Evolutionary conservation across 2,113 vertebrate genomes (phyloP).

Genomic region (Grammomys surdaster): DNA sequence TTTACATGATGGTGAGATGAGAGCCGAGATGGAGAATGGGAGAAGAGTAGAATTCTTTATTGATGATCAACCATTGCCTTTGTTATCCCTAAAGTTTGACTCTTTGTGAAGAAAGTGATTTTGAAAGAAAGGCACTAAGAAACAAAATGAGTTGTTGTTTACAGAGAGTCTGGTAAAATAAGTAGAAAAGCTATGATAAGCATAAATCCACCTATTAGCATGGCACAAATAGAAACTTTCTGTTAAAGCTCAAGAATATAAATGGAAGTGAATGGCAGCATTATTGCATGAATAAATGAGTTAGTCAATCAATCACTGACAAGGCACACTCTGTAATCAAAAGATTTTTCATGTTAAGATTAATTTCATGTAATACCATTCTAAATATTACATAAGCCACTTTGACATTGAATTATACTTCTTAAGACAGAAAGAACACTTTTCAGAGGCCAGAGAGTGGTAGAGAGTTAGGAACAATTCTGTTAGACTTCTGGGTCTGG

Average conservation of each 20-base stretch:
- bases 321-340: slow-evolving; percentile 87
- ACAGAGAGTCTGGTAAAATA: slow-evolving; percentile 38
- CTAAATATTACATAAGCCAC: slow-evolving; percentile 90
- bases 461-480: slow-evolving; percentile 63
- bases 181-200: slow-evolving; percentile 70
- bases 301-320: slow-evolving; percentile 89
- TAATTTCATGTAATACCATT: slow-evolving; percentile 88
- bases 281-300: slow-evolving; percentile 89
- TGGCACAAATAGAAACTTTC: slow-evolving; percentile 83
- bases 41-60: not conserved
- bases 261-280: slow-evolving; percentile 84
- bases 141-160: not conserved
- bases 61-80: not conserved
- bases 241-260: slow-evolving; percentile 84
- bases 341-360: slow-evolving; percentile 90
- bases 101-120: slow-evolving; percentile 43
- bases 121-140: not conserved
- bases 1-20: not conserved
- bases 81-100: not conserved
- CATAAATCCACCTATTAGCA: slow-evolving; percentile 78
- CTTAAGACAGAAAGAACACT: slow-evolving; percentile 57
- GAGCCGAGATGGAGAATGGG: not conserved
- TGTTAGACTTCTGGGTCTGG: slow-evolving; percentile 66
- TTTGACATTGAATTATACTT: slow-evolving; percentile 88
- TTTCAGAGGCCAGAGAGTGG: not conserved